Evolutionary conservation across 2,888 invertebrate genomes (phyloP).

Genomic region (Monoplex corrugatus): DNA sequence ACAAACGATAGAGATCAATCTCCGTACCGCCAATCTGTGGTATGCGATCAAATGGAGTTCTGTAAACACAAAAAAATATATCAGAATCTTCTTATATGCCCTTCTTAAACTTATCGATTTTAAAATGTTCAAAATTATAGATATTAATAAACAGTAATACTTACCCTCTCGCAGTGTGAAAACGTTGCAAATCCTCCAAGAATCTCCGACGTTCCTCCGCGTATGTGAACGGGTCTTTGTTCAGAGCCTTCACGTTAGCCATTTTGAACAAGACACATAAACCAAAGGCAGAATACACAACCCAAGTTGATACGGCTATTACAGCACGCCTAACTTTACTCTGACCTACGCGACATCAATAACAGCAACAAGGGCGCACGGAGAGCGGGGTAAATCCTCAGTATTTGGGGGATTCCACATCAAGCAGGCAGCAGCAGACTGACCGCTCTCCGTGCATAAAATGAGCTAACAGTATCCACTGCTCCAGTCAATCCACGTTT

Average conservation of each 20-base stretch:
- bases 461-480: conserved; percentile 49
- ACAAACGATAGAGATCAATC: conserved; percentile 95
- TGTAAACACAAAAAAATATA: conserved; percentile 79
- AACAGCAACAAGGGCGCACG: conserved; percentile 55
- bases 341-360: conserved; percentile 58
- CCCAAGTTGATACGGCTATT: conserved; percentile 36
- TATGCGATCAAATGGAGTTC: conserved; percentile 87
- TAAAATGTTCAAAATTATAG: conserved; percentile 34
- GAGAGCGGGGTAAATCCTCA: conserved; percentile 67
- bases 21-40: conserved; percentile 93
- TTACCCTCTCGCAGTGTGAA: conserved; percentile 92
- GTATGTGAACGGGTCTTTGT: conserved; percentile 89
- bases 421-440: conserved; percentile 50
- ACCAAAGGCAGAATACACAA: conserved; percentile 39
- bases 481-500: conserved; percentile 43
- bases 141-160: conserved; percentile 76
- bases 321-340: conserved; percentile 50
- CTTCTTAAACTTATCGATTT: neutral
- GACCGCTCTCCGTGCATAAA: conserved; percentile 56
- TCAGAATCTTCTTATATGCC: neutral
- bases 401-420: conserved; percentile 63
- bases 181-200: conserved; percentile 92
- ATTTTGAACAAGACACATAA: conserved; percentile 77
- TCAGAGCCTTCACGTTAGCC: conserved; percentile 84
- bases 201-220: conserved; percentile 90